Evolutionary conservation across 2,113 vertebrate genomes (phyloP), one percentile per base, ranked within the genome.

Genomic region (Albula glossodonta): DNA sequence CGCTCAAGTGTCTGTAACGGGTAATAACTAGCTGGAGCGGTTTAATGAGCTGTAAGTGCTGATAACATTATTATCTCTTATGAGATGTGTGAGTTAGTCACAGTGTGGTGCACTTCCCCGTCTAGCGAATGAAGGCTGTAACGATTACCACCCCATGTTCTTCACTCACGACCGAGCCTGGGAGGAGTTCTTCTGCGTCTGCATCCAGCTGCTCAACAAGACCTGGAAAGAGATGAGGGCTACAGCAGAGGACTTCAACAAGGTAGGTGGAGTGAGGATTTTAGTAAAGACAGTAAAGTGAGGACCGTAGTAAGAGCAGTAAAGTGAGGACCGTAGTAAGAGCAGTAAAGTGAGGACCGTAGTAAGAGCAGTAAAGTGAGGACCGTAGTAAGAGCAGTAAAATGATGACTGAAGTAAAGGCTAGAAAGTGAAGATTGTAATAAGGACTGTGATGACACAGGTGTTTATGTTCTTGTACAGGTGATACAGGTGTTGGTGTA

Each of bases 211-310:
- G 82, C 91, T 99, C 82, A 99, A 99, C 94, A 99, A 98, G 94
- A 99, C 98, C 78, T 99, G 98, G 98, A 99, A 99, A 91, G 98
- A 99, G 94, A 99, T 99, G 98, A 96, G 98, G 84, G 98, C 98
- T 0, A 99, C 98, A 1, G 96, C 97, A 0, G 98, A 99, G 92
- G 98, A 99, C 91, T 99, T 99, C 90, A 99, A 99, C 94, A 99
- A 99, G 97, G 98, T 99, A 85, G 83, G 60, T 60, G 53, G 7
- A 56, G 53, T 2, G 2, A 12, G 56, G 56, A 5, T 17, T 6
- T 41, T 41, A 63, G 17, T 19, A 63, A 63, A 19, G 60, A 4
- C 60, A 63, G 60, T 63, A 41, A 41, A 41, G 31, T 5, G 6
- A 60, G 56, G 56, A 13, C 15, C 31, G 31, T 12, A 60, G 11